Percentiles rank a stretch among this genome's conserved stretches.
Evolutionary conservation across 2,797 vertebrate species (phyloP).

Genomic region (Amblyopsis hoosieri): DNA sequence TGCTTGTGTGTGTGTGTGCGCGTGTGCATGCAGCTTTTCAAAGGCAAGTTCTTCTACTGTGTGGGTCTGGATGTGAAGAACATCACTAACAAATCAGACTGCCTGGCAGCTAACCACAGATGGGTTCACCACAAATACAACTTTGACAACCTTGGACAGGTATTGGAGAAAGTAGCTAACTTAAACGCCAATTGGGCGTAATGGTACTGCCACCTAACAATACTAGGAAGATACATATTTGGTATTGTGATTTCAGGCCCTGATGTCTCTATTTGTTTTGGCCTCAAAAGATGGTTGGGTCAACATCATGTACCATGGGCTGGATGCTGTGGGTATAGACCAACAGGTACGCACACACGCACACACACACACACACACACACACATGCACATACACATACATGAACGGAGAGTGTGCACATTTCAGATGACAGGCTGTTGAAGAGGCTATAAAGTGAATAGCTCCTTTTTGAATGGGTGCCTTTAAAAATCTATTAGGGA

Average conservation of each 20-base stretch:
- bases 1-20: slow-evolving; percentile 12
- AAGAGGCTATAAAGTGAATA: slow-evolving; percentile 20
- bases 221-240: background rate
- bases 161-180: slow-evolving; percentile 45
- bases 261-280: slow-evolving; percentile 96
- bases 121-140: slow-evolving; percentile 99
- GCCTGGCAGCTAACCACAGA: slow-evolving; percentile 87
- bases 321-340: slow-evolving; percentile 94
- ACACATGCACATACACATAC: background rate
- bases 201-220: background rate
- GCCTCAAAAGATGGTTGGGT: slow-evolving; percentile 99
- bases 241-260: slow-evolving; percentile 76
- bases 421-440: slow-evolving; percentile 1
- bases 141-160: slow-evolving; percentile 97
- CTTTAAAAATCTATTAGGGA: background rate
- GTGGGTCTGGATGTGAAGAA: slow-evolving; percentile 91
- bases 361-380: slow-evolving; percentile 4
- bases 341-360: slow-evolving; percentile 84
- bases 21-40: slow-evolving; percentile 85
- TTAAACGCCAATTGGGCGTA: background rate
- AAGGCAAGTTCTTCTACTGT: slow-evolving; percentile 98
- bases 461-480: slow-evolving; percentile 8
- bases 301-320: slow-evolving; percentile 97
- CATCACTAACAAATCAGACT: slow-evolving; percentile 95
- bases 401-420: background rate